Evolutionary conservation across 1,140 invertebrate genomes (phyloP), one percentile per base, ranked within the genome.

Genomic region (Trachymyrmex cornetzi): DNA sequence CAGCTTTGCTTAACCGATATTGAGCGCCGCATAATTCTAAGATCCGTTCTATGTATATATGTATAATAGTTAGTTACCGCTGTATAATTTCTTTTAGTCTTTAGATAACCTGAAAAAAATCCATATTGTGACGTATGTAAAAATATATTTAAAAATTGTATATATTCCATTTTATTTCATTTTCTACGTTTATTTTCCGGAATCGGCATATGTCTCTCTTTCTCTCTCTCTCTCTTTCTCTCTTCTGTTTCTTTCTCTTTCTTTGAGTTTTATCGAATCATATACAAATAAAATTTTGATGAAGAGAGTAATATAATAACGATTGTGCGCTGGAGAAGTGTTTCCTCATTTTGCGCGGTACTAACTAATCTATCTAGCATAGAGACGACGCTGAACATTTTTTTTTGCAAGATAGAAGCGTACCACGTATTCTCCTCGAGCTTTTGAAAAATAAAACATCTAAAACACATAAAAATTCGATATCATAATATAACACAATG

Each of bases 91-190:
- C 72, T 72, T 44, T 61, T 84, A 55, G 44, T 79, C 19, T 77
- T 77, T 77, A 72, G 50, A 86, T n/a, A 67, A 86, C n/a, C 19
- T 59, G 19, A 87, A 63, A 86, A 82, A 67, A 89, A 79, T 27
- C 59, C 30, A 66, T 72, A 59, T 84, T 77, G 22, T 75, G 77
- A 87, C 72, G 55, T 86, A 66, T 90, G 89, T 71, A 90, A 90
- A 90, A 90, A 90, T 90, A 90, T 89, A 72, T 82, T 71, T 87
- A 85, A 59, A 82, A 89, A 44, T 77, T 87, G 77, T 90, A 69
- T 85, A 81, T 87, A 74, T 87, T 84, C 75, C 69, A 74, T 80
- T 80, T 82, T 82, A 77, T 64, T 66, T 66, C 50, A 64, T 85
- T 85, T 85, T 89, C 77, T 90, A 89, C 48, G 55, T 82, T 71